Conservation (phyloP, 2,797 vertebrate genomes). For the Pseudomugil gertrudae region DNA sequence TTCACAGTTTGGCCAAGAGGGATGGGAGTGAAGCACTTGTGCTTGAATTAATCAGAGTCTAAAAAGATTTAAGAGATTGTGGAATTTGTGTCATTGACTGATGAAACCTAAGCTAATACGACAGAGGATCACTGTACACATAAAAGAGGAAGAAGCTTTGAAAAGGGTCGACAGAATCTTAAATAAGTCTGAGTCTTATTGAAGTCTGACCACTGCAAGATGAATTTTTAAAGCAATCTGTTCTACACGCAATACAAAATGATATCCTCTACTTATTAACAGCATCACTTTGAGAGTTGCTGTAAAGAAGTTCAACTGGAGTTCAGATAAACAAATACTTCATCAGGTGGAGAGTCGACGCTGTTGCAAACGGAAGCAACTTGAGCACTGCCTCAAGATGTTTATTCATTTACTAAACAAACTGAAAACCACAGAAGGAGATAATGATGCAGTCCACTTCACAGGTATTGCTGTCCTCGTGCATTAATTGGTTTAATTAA, state of each 20-base stretch:
- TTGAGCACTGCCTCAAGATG: constrained; percentile 12
- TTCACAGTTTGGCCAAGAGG: constrained; percentile 75
- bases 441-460: constrained; percentile 41
- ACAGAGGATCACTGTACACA: constrained; percentile 57
- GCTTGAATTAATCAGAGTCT: constrained; percentile 78
- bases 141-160: constrained; percentile 46
- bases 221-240: constrained; percentile 28
- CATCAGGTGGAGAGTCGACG: constrained; percentile 31
- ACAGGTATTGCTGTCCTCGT: constrained; percentile 28
- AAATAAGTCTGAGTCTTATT: constrained; percentile 58
- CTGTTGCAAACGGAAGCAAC: constrained; percentile 10
- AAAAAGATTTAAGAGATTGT: constrained; percentile 80
- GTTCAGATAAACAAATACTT: constrained; percentile 65
- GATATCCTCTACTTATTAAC: constrained; percentile 46
- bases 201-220: constrained; percentile 38
- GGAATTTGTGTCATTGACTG: constrained; percentile 74
- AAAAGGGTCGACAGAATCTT: constrained; percentile 47
- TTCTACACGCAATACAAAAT: constrained; percentile 39
- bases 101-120: constrained; percentile 77
- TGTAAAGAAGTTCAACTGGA: constrained; percentile 56
- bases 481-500: constrained; percentile 59
- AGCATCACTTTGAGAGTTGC: constrained; percentile 49
- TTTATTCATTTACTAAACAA: constrained; percentile 33
- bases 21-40: constrained; percentile 49
- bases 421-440: constrained; percentile 8